Base-by-base conservation (phyloP, 2,888 invertebrate genomes). In the Ophraella communa region DNA sequence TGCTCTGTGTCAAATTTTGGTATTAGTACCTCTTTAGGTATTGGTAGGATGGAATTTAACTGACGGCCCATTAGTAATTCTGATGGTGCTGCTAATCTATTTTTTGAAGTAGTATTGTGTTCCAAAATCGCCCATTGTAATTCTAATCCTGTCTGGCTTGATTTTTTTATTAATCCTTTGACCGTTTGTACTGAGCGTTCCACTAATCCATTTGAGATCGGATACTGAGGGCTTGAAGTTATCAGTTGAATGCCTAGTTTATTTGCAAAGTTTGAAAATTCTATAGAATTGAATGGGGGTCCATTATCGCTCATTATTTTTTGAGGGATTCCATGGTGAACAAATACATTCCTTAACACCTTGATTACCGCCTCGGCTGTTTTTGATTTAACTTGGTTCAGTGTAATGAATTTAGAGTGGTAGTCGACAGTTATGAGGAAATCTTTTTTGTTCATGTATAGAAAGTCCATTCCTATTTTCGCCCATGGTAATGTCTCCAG, bases 111-210 rank as follows among this genome's bases (percentile, higher is more conserved):
- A 23, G 21, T 39, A 20, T 39, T 35, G 30, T 17, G n/a, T 53
- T 27, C 18, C 11, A 21, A 4, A 17, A 17, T 24, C n/a, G 27
- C 27, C 27, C 27, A 27, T 8, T n/a, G n/a, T 11, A 33, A 33
- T 33, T 33, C n/a, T n/a, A 33, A 33, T 33, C 33, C 33, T 33
- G 33, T n/a, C n/a, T 33, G 33, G n/a, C n/a, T 33, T 33, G n/a
- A n/a, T 33, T 33, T 33, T 33, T 33, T 33, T 30, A 30, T 10
- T 30, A 52, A 2, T 30, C 18, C 68, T 66, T 73, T 73, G 44
- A 62, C 69, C 49, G 59, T 71, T 54, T 65, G 71, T 47, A 65
- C 71, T 42, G 64, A 59, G 44, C 74, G 62, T 62, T 69, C 68
- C n/a, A 68, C 58, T 42, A 70, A 42, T 8, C 68, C 69, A 60